Base-by-base conservation (phyloP, 2,888 invertebrate species). In the Lasioglossum figueresi region DNA sequence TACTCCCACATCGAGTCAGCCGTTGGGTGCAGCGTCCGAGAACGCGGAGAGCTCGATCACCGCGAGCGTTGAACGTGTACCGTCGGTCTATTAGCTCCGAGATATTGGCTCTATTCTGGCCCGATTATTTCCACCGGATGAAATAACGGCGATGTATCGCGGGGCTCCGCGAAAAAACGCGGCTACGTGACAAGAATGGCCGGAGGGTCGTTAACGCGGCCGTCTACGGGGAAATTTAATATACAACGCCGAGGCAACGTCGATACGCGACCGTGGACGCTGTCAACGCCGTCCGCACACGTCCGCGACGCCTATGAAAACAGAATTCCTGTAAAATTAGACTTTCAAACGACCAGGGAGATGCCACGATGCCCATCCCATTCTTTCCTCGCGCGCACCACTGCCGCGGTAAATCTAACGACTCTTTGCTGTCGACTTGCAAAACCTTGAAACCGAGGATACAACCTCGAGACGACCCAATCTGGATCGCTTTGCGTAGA, bases 321-420 rank as follows among this genome's bases (percentile, higher is more conserved):
- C 66, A 73, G 59, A 79, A 82, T 80, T 82, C 83, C 82, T 86
- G 82, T 84, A 81, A 86, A 88, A 89, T 89, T 89, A 86, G 89
- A 88, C 88, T 88, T 89, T 89, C 89, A 89, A 89, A 89, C 88
- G 84, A 79, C 79, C 77, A 79, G 81, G 48, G 79, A 80, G 77
- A 76, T 63, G 72, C 82, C 52, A 59, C 66, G 40, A 2, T 43
- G 45, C 31, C 19, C 72, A n/a, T n/a, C 31, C 16, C 37, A 40
- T 16, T 66, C 40, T 19, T 73, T 43, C 52, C 34, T 31, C 37
- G 19, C 23, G 8, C 4, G 10, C 45, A 27, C 4, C 71, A 14
- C n/a, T 70, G 16, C 31, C 31, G 8, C 19, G 43, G 19, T 48
- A 23, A 19, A 27, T 40, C 43, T n/a, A 19, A 37, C 63, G 37